Evolutionary conservation across 2,113 vertebrate species (phyloP), one percentile per base, ranked within the genome.

Genomic region (Colinus virginianus): DNA sequence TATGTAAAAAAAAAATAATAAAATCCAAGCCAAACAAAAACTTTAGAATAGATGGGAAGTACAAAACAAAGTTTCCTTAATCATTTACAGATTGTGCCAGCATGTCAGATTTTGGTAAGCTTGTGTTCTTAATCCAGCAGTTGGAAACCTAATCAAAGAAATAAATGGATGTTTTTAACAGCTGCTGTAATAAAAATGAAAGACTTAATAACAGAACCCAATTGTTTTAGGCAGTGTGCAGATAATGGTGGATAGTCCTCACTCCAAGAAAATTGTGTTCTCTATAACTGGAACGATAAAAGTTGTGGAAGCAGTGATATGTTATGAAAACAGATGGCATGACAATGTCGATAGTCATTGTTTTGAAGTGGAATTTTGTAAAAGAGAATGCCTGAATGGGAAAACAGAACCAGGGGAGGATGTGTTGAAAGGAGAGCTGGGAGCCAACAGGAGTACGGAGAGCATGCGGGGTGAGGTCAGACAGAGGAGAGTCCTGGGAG

Each of bases 361-460:
- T 94, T 93, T 94, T 87, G 86, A 92, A 88, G 90, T 84, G 94
- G 84, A 96, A 90, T 93, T 96, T 94, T 82, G 88, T 95, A 89
- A 87, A 51, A 90, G 87, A 89, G 68, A 93, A 95, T 87, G 80
- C 63, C 75, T 89, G 81, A 90, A 48, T 90, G 87, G 81, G 88
- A 94, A 93, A 95, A 71, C 76, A 90, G 83, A 80, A 66, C 36
- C 59, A 87, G 62, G 32, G 63, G 46, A 70, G 58, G 63, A 92
- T 82, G 87, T 93, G 84, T 94, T 94, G 95, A 94, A 92, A 93
- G 68, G 78, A 93, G 77, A 49, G 32, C 68, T 66, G 67, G 59
- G 34, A 79, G 55, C 2, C 22, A 68, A 82, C 84, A 59, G 46
- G 75, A 88, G 9, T 84, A 89, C 66, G 84, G 58, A 48, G 77